Percentiles rank a stretch among this genome's conserved stretches.
Conservation (phyloP, 1,140 invertebrate species). For the Leptinotarsa texana region DNA sequence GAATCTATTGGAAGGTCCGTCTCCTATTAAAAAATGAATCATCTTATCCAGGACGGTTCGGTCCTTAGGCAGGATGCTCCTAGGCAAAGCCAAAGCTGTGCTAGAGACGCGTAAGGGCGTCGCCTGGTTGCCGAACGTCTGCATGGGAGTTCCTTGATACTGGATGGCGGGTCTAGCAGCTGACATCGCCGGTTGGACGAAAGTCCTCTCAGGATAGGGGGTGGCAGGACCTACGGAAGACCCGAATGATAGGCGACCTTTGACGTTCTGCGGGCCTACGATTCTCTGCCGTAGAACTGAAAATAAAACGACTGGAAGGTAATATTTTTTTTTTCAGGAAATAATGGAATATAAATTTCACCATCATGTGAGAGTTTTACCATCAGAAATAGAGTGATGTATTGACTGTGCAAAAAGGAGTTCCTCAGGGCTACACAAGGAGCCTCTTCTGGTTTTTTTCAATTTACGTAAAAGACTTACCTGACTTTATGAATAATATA, state of each 20-base stretch:
- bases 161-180: not conserved
- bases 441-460: no score
- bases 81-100: constrained; percentile 57
- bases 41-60: constrained; percentile 78
- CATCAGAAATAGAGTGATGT: no score
- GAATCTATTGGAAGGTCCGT: constrained; percentile 92
- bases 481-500: no score
- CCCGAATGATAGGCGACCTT: not conserved
- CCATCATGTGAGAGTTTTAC: no score
- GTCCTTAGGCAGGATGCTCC: constrained; percentile 58
- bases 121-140: not conserved
- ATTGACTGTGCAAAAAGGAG: no score
- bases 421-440: no score
- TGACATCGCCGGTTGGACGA: not conserved
- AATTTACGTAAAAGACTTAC: no score
- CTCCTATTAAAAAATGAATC: constrained; percentile 92
- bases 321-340: no score
- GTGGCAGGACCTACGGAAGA: constrained; percentile 52
- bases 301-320: not conserved
- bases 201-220: constrained; percentile 56
- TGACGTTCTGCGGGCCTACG: not conserved
- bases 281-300: constrained; percentile 1
- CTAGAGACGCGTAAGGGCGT: constrained; percentile 40
- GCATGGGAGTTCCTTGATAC: not conserved
- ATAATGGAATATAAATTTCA: no score